Percentiles rank a stretch among this genome's conserved stretches.
These are phyloP conservation scores for Ibidorhyncha struthersii DNA, from an alignment of 2,113 vertebrate species.

Conservation along the genomic window DNA sequence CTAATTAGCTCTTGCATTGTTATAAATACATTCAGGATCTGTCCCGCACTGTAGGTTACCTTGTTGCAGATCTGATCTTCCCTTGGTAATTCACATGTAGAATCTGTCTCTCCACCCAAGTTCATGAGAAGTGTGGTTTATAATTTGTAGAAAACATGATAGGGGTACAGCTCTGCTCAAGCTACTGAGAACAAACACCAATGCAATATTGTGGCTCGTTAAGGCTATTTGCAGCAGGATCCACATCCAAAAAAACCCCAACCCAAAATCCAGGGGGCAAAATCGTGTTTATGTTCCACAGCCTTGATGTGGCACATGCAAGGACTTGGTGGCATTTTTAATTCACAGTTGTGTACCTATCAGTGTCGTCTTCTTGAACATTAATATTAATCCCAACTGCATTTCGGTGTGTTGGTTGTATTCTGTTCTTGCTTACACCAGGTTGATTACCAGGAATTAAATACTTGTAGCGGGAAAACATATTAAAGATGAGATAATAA, in stretches of 20 bases:
- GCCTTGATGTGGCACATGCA: not conserved
- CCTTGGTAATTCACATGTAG: not conserved
- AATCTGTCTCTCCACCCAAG: not conserved
- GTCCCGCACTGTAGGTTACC: not conserved
- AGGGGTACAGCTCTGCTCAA: not conserved
- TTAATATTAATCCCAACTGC: not conserved
- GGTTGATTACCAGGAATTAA: not conserved
- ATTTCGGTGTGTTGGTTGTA: not conserved
- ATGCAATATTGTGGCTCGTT: not conserved
- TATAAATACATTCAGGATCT: not conserved
- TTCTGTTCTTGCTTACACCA: not conserved
- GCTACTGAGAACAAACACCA: not conserved
- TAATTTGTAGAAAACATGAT: not conserved
- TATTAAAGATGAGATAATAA: constrained; percentile 28
- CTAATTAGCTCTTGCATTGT: not conserved
- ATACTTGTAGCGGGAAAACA: not conserved
- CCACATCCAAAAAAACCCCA: not conserved
- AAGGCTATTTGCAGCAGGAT: not conserved
- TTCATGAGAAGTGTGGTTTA: not conserved
- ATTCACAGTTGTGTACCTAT: not conserved
- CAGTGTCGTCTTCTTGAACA: not conserved
- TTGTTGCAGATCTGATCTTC: not conserved
- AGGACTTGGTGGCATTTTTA: not conserved
- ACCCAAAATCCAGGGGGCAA: not conserved
- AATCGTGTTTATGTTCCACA: not conserved